A percentile compares a stretch with the other conserved stretches of the same genome.
phyloP scores from a whole-genome alignment of 2,888 invertebrate genomes.

The Rotaria macrura region DNA sequence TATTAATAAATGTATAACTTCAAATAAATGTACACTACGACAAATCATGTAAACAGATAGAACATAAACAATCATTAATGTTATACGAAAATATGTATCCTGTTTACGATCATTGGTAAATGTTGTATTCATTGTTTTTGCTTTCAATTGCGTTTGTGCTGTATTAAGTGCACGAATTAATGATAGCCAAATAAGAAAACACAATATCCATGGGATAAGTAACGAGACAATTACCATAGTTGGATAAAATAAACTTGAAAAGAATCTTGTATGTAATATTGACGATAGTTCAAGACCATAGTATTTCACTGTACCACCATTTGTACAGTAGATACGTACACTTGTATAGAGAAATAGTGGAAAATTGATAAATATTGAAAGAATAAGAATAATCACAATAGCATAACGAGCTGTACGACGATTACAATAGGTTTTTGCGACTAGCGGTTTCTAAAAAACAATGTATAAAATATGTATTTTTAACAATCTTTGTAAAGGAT shows the following conservation, averaged over 20 bases:
- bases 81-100: too few relatives aligned
- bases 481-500: too few relatives aligned
- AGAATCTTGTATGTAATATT: neutral
- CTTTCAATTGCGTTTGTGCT: neutral
- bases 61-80: too few relatives aligned
- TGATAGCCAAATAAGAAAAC: neutral
- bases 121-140: neutral
- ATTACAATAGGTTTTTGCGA: neutral
- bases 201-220: neutral
- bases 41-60: too few relatives aligned
- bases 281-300: neutral
- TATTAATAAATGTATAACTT: neutral
- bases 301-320: neutral
- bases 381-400: neutral
- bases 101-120: neutral
- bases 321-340: neutral
- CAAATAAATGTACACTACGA: too few relatives aligned
- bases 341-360: neutral
- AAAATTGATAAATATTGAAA: neutral
- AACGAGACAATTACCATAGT: neutral
- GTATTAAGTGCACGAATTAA: neutral
- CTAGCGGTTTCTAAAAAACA: neutral
- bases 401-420: neutral
- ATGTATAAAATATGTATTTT: too few relatives aligned
- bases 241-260: neutral